Evolutionary conservation across 1,140 invertebrate genomes (phyloP).

Genomic region (Cotesia typhae): DNA sequence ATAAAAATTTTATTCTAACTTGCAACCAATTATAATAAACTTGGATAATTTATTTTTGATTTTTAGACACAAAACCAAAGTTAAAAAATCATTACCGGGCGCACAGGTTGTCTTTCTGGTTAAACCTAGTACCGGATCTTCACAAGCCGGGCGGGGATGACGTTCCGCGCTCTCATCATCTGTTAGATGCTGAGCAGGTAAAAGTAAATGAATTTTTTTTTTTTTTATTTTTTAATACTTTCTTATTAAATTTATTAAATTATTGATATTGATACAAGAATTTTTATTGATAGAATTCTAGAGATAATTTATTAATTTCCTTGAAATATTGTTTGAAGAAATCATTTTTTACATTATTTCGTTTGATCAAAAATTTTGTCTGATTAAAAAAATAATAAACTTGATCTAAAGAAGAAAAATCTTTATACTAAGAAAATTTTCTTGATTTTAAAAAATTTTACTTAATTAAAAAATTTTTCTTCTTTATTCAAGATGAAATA

Average conservation of each 20-base stretch:
- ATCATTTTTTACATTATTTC: too few relatives aligned
- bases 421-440: too few relatives aligned
- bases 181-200: conserved; percentile 79
- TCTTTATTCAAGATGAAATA: too few relatives aligned
- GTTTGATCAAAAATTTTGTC: too few relatives aligned
- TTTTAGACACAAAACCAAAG: conserved; percentile 84
- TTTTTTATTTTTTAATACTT: conserved; percentile 50
- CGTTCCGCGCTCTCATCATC: conserved; percentile 85
- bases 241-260: background rate
- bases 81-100: conserved; percentile 94
- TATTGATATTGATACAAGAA: too few relatives aligned
- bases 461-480: too few relatives aligned
- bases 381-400: too few relatives aligned
- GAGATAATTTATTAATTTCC: too few relatives aligned
- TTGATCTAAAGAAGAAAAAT: too few relatives aligned
- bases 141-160: conserved; percentile 88
- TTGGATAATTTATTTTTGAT: conserved; percentile 37
- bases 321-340: too few relatives aligned
- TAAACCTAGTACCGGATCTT: conserved; percentile 94
- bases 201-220: conserved; percentile 42
- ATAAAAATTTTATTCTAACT: background rate
- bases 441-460: too few relatives aligned
- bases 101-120: conserved; percentile 93
- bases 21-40: background rate
- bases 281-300: too few relatives aligned